These are phyloP conservation scores for Alethe castanea DNA, from an alignment of 2,113 vertebrate genomes.

Conservation along the genomic window DNA sequence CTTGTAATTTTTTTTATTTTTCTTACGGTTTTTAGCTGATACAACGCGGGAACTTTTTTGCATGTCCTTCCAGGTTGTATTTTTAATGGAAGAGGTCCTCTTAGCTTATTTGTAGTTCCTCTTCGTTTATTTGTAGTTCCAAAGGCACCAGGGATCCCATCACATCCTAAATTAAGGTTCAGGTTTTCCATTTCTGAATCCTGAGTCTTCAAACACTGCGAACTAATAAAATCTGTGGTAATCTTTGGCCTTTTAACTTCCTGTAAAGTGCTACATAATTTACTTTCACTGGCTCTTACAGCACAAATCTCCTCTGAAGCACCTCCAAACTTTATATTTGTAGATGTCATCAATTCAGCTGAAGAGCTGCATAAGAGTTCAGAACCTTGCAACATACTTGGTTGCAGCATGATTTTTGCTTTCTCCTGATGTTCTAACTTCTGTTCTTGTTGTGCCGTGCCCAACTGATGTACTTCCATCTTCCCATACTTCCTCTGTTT, in stretches of 20 bases:
- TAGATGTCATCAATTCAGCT: not conserved
- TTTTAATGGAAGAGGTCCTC: slow-evolving; percentile 52
- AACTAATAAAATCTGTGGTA: not conserved
- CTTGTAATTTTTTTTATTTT: not conserved
- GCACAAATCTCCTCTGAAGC: not conserved
- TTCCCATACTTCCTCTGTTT: not conserved
- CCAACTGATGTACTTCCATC: not conserved
- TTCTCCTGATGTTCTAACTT: not conserved
- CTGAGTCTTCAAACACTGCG: slow-evolving; percentile 12
- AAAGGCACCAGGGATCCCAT: slow-evolving; percentile 56
- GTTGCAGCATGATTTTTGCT: not conserved
- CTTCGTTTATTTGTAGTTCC: not conserved
- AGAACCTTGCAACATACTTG: not conserved
- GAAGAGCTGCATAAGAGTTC: not conserved
- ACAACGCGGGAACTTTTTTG: slow-evolving; percentile 33
- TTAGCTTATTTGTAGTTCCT: not conserved
- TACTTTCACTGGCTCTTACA: not conserved
- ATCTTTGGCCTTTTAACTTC: slow-evolving; percentile 54
- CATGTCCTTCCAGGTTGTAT: slow-evolving; percentile 63
- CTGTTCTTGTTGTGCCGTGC: not conserved
- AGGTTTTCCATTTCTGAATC: slow-evolving; percentile 19
- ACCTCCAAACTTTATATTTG: not conserved
- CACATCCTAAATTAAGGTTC: not conserved
- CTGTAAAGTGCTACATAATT: not conserved
- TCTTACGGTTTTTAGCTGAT: not conserved